Percentiles rank a stretch among this genome's conserved stretches.
These are phyloP conservation scores for Alectoris magna DNA, from an alignment of 2,797 vertebrate genomes.

Conservation along the genomic window DNA sequence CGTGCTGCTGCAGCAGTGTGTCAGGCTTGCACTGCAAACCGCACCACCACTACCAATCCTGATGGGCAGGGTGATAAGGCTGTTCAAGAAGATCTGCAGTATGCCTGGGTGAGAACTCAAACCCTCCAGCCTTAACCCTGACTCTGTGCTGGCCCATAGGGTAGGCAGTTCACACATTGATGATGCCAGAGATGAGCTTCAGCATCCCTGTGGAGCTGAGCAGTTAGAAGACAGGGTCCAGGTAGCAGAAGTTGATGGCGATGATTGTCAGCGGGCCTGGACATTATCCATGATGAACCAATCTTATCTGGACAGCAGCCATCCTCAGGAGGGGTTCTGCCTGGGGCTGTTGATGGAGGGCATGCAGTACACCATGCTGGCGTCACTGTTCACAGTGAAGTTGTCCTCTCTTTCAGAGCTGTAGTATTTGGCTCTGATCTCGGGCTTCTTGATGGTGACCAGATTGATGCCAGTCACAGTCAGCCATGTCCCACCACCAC, in stretches of 20 bases:
- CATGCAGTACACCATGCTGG: slow-evolving; percentile 93
- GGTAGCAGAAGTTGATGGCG: slow-evolving; percentile 90
- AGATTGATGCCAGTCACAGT: slow-evolving; percentile 94
- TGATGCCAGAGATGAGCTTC: slow-evolving; percentile 94
- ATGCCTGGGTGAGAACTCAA: no score
- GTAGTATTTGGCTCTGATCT: slow-evolving; percentile 93
- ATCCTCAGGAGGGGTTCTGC: slow-evolving; percentile 83
- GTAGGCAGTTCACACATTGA: slow-evolving; percentile 34
- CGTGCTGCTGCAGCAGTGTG: no score
- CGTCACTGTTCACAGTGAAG: slow-evolving; percentile 93
- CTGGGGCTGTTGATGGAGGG: slow-evolving; percentile 88
- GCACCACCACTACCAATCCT: no score
- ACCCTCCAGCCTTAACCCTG: no score
- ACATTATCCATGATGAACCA: slow-evolving; percentile 95
- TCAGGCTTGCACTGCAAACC: no score
- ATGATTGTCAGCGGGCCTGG: slow-evolving; percentile 89
- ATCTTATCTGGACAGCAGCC: slow-evolving; percentile 93
- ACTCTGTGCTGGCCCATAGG: no score
- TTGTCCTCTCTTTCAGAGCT: slow-evolving; percentile 91
- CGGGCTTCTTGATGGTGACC: slow-evolving; percentile 92
- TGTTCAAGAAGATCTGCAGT: no score
- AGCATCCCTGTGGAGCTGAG: slow-evolving; percentile 91
- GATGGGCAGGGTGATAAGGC: no score
- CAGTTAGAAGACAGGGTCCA: slow-evolving; percentile 91
- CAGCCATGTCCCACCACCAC: slow-evolving; percentile 92